These are phyloP conservation scores for Ondatra zibethicus DNA, from an alignment of 2,113 vertebrate species.

Conservation along the genomic window DNA sequence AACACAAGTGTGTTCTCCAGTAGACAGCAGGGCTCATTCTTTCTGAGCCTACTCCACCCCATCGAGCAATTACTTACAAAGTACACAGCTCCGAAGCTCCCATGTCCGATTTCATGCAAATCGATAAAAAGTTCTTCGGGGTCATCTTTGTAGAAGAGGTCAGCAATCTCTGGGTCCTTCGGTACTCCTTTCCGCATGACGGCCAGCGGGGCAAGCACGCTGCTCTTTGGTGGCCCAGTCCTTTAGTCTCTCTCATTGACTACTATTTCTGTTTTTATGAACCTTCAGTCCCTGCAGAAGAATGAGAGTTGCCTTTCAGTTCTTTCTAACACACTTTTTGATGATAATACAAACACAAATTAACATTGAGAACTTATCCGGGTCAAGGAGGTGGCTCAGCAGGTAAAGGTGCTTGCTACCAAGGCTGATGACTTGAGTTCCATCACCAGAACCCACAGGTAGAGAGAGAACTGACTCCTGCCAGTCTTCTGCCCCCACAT, in stretches of 20 bases:
- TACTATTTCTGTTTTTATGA: slow-evolving; percentile 45
- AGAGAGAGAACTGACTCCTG: neutral
- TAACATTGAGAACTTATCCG: neutral
- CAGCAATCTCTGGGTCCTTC: slow-evolving; percentile 89
- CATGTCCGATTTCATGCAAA: slow-evolving; percentile 91
- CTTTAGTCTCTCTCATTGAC: slow-evolving; percentile 85
- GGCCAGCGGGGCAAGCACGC: slow-evolving; percentile 69
- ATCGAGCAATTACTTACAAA: slow-evolving; percentile 86
- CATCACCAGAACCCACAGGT: neutral
- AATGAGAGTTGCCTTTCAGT: slow-evolving; percentile 57
- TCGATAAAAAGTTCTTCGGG: slow-evolving; percentile 90
- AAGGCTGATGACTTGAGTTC: neutral
- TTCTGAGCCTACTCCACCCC: neutral
- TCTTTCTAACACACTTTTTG: slow-evolving; percentile 53
- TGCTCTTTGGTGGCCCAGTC: slow-evolving; percentile 73
- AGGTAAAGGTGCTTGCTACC: neutral
- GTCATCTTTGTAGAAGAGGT: slow-evolving; percentile 90
- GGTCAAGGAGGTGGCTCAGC: neutral
- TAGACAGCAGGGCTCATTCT: neutral
- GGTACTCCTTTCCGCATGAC: slow-evolving; percentile 89
- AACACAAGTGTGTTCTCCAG: neutral
- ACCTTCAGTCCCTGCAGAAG: slow-evolving; percentile 83
- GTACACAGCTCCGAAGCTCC: slow-evolving; percentile 91
- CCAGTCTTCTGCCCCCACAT: neutral
- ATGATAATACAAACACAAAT: slow-evolving; percentile 13